A percentile compares a stretch with the other conserved stretches of the same genome.
Evolutionary conservation across 2,888 invertebrate genomes (phyloP).

Genomic region (Oscheius sp.): DNA sequence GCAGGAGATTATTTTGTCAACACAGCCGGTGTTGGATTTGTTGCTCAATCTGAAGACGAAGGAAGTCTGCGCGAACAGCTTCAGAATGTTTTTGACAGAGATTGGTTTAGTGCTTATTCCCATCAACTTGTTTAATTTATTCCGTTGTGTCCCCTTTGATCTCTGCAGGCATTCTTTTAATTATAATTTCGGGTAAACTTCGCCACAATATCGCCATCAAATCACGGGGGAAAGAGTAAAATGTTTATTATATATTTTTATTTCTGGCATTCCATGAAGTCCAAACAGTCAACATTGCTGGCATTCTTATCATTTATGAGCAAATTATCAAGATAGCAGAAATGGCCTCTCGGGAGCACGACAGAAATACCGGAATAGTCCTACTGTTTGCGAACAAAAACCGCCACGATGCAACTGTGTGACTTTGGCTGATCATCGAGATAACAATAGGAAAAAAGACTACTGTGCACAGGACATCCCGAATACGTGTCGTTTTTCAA

Average conservation of each 20-base stretch:
- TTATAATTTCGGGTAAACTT: neutral
- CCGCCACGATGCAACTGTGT: neutral
- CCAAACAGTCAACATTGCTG: conserved; percentile 16
- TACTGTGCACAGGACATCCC: neutral
- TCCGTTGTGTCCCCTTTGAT: neutral
- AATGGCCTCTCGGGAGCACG: neutral
- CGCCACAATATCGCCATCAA: too few species aligned
- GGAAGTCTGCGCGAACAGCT: conserved; percentile 37
- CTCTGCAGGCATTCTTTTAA: neutral
- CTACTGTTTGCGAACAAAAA: conserved; percentile 12
- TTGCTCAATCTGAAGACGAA: conserved; percentile 70
- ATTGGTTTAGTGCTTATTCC: conserved; percentile 61
- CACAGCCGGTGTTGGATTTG: conserved; percentile 86
- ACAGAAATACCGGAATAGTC: conserved; percentile 4
- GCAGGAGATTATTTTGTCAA: conserved; percentile 90
- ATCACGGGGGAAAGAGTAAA: neutral
- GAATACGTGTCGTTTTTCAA: too few species aligned
- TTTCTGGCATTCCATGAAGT: neutral
- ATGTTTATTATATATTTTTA: neutral
- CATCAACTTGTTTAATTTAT: neutral
- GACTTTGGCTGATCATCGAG: neutral
- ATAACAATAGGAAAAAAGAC: neutral
- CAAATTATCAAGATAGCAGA: neutral
- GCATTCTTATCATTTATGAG: conserved; percentile 26
- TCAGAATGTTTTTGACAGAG: conserved; percentile 56